Evolutionary conservation across 1,140 invertebrate genomes (phyloP).

Genomic region (Drosophila insularis): DNA sequence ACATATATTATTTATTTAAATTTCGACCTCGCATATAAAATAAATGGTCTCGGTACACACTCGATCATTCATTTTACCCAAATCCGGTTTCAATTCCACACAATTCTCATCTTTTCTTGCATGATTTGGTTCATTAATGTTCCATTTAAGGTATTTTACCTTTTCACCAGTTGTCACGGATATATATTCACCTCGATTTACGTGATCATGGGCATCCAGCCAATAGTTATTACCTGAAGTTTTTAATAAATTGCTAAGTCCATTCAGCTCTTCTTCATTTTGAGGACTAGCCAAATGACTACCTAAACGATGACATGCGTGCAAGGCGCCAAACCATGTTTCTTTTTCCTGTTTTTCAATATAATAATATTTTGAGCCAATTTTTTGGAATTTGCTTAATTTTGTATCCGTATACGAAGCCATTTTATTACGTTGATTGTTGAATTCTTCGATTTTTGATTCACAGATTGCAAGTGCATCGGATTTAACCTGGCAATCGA

Average conservation of each 20-base stretch:
- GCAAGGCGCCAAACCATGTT: neutral
- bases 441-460: neutral
- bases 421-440: neutral
- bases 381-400: neutral
- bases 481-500: neutral
- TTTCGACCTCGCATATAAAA: neutral
- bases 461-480: neutral
- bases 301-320: neutral
- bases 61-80: neutral
- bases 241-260: neutral
- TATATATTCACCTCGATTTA: neutral
- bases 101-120: neutral
- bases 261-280: neutral
- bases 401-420: too few relatives aligned
- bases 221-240: neutral
- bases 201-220: neutral
- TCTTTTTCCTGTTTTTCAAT: neutral
- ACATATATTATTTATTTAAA: too few relatives aligned
- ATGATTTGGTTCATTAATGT: neutral
- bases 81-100: neutral
- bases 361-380: slow-evolving; percentile 1
- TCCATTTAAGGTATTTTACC: neutral
- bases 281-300: neutral
- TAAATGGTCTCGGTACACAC: neutral
- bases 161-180: neutral